These are phyloP conservation scores for Agapornis canus DNA, from an alignment of 2,797 vertebrate genomes.

Conservation along the genomic window DNA sequence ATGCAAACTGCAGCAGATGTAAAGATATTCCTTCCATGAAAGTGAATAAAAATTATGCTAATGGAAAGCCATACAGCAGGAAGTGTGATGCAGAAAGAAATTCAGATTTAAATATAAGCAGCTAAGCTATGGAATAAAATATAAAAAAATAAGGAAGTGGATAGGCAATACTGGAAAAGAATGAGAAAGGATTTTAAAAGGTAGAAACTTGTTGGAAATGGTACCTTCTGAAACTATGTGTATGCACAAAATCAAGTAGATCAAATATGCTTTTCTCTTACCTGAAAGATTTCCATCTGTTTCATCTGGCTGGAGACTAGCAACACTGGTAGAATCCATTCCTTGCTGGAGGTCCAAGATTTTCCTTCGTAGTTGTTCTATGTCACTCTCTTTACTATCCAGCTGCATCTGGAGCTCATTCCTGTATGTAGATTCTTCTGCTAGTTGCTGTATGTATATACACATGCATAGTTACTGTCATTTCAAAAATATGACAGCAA, in stretches of 20 bases:
- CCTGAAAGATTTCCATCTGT: constrained; percentile 92
- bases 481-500: neutral
- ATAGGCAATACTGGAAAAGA: neutral
- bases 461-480: constrained; percentile 7
- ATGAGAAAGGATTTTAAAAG: neutral
- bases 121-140: neutral
- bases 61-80: neutral
- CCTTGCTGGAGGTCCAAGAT: constrained; percentile 90
- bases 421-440: constrained; percentile 89
- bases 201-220: neutral
- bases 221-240: neutral
- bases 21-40: neutral
- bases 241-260: neutral
- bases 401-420: constrained; percentile 98
- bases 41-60: neutral
- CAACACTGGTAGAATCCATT: constrained; percentile 93
- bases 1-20: neutral
- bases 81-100: neutral
- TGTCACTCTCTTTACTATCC: constrained; percentile 98
- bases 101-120: neutral
- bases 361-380: constrained; percentile 93
- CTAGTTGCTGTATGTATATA: constrained; percentile 86
- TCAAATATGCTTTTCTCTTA: constrained; percentile 60
- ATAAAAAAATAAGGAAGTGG: neutral
- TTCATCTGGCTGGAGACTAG: constrained; percentile 92